These are phyloP conservation scores for Hemaris fuciformis DNA, from an alignment of 2,888 invertebrate species.

Conservation along the genomic window DNA sequence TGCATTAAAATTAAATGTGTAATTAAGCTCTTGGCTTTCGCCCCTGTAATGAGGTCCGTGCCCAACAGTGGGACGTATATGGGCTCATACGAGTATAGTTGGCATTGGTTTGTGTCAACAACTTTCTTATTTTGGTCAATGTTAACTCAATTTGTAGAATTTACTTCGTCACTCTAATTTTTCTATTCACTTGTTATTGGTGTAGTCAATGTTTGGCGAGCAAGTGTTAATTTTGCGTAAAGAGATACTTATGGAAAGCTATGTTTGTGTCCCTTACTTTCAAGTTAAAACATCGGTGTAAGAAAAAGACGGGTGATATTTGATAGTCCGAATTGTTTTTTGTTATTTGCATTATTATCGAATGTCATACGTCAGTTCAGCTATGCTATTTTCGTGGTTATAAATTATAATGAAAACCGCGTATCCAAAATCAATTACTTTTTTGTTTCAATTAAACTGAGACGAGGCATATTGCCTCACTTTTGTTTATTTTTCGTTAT, in stretches of 20 bases:
- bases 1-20: too few species aligned
- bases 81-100: too few species aligned
- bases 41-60: too few species aligned
- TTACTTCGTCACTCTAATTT: slow-evolving; percentile 11
- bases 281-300: not conserved
- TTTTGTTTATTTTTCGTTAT: too few species aligned
- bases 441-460: too few species aligned
- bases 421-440: too few species aligned
- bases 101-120: slow-evolving; percentile 1
- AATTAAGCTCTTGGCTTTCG: too few species aligned
- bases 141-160: slow-evolving; percentile 16
- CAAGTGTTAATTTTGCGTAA: not conserved
- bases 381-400: not conserved
- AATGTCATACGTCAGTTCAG: not conserved
- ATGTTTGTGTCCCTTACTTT: not conserved
- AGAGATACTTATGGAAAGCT: not conserved
- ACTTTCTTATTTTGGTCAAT: slow-evolving; percentile 14
- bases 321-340: not conserved
- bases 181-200: not conserved
- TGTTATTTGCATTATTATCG: not conserved
- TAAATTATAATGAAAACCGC: too few species aligned
- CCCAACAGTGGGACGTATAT: too few species aligned
- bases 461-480: too few species aligned
- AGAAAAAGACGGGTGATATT: not conserved
- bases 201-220: not conserved